These are phyloP conservation scores for Calyptomena viridis DNA, from an alignment of 2,113 vertebrate species.

Conservation along the genomic window DNA sequence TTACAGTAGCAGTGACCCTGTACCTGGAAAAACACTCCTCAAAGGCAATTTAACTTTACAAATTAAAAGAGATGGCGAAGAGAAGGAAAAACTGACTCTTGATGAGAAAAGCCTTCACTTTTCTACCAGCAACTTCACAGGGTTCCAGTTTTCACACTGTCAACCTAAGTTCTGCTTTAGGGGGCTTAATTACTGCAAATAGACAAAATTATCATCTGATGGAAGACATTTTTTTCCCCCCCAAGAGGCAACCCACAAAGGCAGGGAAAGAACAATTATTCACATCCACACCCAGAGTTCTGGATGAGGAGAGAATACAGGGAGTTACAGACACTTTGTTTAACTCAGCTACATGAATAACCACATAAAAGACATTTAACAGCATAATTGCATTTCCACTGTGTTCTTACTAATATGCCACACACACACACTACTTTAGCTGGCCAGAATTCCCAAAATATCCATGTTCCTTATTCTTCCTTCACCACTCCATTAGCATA, in stretches of 20 bases:
- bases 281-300: not conserved
- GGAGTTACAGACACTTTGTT: not conserved
- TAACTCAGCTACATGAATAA: not conserved
- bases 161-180: not conserved
- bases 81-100: not conserved
- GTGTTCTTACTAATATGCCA: not conserved
- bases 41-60: not conserved
- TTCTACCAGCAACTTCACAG: fast-evolving
- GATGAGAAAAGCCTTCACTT: not conserved
- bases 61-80: not conserved
- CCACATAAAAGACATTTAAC: not conserved
- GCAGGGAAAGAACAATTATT: not conserved
- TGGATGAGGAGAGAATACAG: not conserved
- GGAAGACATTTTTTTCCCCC: fast-evolving
- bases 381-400: not conserved
- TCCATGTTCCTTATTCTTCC: not conserved
- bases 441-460: not conserved
- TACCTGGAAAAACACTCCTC: not conserved
- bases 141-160: not conserved
- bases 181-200: not conserved
- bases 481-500: not conserved
- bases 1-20: not conserved
- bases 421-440: not conserved
- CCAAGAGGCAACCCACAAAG: not conserved
- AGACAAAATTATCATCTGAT: not conserved